Percentiles rank a stretch among this genome's conserved stretches.
phyloP scores from a whole-genome alignment of 1,140 invertebrate species.

The Drosophila parvula region DNA sequence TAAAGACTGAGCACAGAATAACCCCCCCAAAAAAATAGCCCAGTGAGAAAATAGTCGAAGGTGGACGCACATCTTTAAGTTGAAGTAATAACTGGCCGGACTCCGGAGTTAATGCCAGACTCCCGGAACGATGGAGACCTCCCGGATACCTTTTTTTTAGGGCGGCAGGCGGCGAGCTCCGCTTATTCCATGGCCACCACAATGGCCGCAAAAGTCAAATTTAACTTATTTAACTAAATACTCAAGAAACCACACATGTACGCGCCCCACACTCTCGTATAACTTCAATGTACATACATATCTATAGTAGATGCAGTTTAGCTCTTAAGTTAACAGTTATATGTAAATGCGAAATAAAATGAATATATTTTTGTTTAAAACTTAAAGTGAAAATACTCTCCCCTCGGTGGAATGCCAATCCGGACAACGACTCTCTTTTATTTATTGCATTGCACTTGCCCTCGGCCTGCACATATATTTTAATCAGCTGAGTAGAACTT shows the following conservation, averaged over 20 bases:
- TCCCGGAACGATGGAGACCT: constrained; percentile 12
- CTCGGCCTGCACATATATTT: constrained; percentile 37
- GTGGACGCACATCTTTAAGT: constrained; percentile 16
- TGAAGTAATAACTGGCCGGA: constrained; percentile 4
- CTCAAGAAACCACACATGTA: constrained; percentile 45
- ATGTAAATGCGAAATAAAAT: constrained; percentile 40
- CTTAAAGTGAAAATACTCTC: not conserved
- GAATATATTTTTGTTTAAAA: constrained; percentile 17
- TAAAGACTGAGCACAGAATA: constrained; percentile 70
- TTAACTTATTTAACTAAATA: constrained; percentile 77
- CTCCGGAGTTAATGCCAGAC: no score
- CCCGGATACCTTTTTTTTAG: constrained; percentile 30
- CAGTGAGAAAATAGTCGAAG: constrained; percentile 38
- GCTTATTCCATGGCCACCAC: constrained; percentile 32
- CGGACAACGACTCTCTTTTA: not conserved
- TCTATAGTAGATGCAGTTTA: constrained; percentile 43
- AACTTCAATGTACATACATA: constrained; percentile 52
- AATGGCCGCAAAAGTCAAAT: constrained; percentile 64
- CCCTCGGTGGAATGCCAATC: not conserved
- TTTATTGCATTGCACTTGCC: constrained; percentile 22
- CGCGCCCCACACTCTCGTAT: constrained; percentile 13
- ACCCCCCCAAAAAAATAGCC: constrained; percentile 34
- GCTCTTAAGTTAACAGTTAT: constrained; percentile 52
- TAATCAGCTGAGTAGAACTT: constrained; percentile 51
- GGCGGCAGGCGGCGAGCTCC: constrained; percentile 24